phyloP scores from a whole-genome alignment of 2,888 invertebrate species.

The Hoplodrina ambigua region DNA sequence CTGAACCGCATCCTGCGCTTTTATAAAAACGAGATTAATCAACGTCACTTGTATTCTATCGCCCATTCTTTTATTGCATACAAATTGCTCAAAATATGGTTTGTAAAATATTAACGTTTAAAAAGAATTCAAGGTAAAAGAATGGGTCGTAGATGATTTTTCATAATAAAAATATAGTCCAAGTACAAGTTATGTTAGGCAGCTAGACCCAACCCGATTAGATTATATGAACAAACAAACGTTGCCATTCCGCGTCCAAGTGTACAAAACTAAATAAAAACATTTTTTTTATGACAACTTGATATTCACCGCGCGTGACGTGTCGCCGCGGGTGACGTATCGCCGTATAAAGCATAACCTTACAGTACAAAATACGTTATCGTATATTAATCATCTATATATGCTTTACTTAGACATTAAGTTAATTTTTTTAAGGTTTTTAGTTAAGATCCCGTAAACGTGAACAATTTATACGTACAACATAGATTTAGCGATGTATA shows the following conservation, averaged over 20 bases:
- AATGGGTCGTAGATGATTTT: conserved; percentile 42
- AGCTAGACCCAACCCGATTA: conserved; percentile 68
- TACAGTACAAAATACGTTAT: conserved; percentile 89
- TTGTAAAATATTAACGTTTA: conserved; percentile 20
- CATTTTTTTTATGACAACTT: conserved; percentile 22
- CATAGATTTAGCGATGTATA: conserved; percentile 74
- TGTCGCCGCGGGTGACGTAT: conserved; percentile 36
- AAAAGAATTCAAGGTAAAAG: conserved; percentile 18
- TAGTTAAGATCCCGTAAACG: conserved; percentile 69
- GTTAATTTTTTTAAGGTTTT: conserved; percentile 70
- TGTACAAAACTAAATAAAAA: conserved; percentile 66
- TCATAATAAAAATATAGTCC: conserved; percentile 58
- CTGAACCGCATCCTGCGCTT: conserved; percentile 60
- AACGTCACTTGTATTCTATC: conserved; percentile 50
- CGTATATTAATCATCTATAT: conserved; percentile 85
- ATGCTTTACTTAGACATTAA: conserved; percentile 87
- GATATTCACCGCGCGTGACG: conserved; percentile 39
- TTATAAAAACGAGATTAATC: conserved; percentile 54
- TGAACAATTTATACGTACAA: conserved; percentile 81
- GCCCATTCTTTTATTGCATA: conserved; percentile 40
- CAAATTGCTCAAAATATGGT: conserved; percentile 38
- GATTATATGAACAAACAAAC: conserved; percentile 58
- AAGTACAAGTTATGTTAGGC: conserved; percentile 74
- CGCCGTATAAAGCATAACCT: conserved; percentile 78
- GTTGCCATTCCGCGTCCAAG: conserved; percentile 73